A percentile compares a stretch with the other conserved stretches of the same genome.
Evolutionary conservation across 2,113 vertebrate species (phyloP).

Genomic region (Hyperopisus bebe): DNA sequence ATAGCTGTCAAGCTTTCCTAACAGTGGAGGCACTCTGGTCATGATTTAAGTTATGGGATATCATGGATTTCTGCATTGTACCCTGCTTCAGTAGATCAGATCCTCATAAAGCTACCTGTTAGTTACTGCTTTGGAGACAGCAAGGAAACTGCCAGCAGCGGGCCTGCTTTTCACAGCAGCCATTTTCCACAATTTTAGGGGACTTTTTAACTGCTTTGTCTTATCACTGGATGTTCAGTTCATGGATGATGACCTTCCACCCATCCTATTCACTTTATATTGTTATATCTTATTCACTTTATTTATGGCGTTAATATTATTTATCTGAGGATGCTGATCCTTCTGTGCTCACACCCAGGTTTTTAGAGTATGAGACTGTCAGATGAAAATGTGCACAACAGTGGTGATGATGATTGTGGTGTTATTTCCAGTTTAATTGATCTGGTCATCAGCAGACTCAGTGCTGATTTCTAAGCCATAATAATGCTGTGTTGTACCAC

Average conservation of each 20-base stretch:
- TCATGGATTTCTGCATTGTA: background rate
- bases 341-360: background rate
- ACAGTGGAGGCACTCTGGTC: conserved; percentile 42
- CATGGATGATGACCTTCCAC: background rate
- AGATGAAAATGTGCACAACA: background rate
- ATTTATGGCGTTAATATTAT: background rate
- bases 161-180: background rate
- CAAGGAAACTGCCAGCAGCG: background rate
- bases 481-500: background rate
- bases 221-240: background rate
- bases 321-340: background rate
- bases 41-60: conserved; percentile 31
- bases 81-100: conserved; percentile 9
- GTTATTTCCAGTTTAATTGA: background rate
- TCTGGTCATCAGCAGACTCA: background rate
- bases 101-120: background rate
- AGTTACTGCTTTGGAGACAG: background rate
- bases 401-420: background rate
- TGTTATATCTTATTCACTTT: background rate
- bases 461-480: background rate
- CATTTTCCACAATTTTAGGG: background rate
- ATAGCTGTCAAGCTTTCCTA: conserved; percentile 97
- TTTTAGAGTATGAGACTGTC: background rate
- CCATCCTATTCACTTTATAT: background rate
- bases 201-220: background rate